Evolutionary conservation across 2,797 vertebrate species (phyloP).

Genomic region (Eptatretus atami): DNA sequence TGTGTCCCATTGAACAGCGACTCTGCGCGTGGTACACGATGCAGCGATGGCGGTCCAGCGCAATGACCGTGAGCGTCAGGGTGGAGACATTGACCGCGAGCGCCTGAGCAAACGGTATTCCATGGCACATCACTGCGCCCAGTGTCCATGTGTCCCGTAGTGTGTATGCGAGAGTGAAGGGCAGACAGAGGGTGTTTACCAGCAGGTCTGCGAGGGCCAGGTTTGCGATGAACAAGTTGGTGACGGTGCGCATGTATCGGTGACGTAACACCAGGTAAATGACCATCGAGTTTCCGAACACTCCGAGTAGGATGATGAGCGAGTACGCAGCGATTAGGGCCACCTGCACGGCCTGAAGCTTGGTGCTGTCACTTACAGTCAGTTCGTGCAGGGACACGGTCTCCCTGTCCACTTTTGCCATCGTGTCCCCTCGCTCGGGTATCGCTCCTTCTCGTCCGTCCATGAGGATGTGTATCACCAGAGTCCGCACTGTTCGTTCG

Average conservation of each 20-base stretch:
- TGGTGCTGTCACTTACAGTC: slow-evolving; percentile 40
- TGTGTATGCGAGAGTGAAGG: slow-evolving; percentile 57
- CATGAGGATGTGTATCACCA: too few species aligned
- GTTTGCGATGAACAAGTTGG: slow-evolving; percentile 78
- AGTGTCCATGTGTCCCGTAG: slow-evolving; percentile 56
- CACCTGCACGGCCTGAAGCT: slow-evolving; percentile 38
- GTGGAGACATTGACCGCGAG: slow-evolving; percentile 68
- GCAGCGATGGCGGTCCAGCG: slow-evolving; percentile 57
- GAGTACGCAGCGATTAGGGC: slow-evolving; percentile 66
- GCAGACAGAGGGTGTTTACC: slow-evolving; percentile 55
- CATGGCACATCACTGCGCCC: slow-evolving; percentile 41
- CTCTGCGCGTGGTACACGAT: slow-evolving; percentile 60
- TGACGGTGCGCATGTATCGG: slow-evolving; percentile 50
- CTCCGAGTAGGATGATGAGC: slow-evolving; percentile 52
- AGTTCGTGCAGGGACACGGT: not conserved
- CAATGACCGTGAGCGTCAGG: slow-evolving; percentile 59
- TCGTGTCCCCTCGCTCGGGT: too few species aligned
- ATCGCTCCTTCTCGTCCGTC: too few species aligned
- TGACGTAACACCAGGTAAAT: slow-evolving; percentile 64
- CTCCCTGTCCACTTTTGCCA: too few species aligned
- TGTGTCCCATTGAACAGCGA: slow-evolving; percentile 54
- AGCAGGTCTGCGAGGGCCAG: slow-evolving; percentile 59
- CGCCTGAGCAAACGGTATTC: slow-evolving; percentile 58
- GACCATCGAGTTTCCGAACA: slow-evolving; percentile 54
- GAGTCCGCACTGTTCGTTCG: too few species aligned